These are phyloP conservation scores for Drosophila mayaguana DNA, from an alignment of 2,888 invertebrate species.

Conservation along the genomic window DNA sequence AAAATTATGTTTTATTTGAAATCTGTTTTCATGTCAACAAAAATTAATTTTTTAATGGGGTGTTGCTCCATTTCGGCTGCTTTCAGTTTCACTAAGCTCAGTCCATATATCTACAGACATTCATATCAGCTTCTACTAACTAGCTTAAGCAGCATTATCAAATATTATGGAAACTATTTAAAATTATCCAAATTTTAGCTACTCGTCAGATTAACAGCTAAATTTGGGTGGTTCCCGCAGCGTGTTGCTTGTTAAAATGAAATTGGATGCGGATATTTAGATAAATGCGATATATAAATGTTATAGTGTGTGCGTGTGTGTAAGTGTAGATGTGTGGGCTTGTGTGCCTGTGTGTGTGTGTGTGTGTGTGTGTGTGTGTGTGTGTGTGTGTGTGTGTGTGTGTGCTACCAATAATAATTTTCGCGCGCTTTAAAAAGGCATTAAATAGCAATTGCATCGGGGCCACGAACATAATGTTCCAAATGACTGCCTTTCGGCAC, in stretches of 20 bases:
- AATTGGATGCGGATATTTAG: neutral
- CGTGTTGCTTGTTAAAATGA: neutral
- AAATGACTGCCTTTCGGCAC: constrained; percentile 35
- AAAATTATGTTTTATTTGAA: too few relatives aligned
- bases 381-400: constrained; percentile 13
- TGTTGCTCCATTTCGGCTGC: too few relatives aligned
- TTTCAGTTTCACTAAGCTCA: too few relatives aligned
- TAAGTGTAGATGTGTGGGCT: too few relatives aligned
- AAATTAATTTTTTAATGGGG: too few relatives aligned
- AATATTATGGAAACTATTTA: too few relatives aligned
- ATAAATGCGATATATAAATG: neutral
- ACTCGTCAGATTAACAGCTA: neutral
- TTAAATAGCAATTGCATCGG: constrained; percentile 60
- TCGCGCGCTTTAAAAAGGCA: constrained; percentile 59
- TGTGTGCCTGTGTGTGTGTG: neutral
- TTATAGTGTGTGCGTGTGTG: neutral
- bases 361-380: neutral
- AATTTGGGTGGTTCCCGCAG: neutral
- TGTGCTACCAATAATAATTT: constrained; percentile 37
- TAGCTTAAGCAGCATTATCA: neutral
- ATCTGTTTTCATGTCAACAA: too few relatives aligned
- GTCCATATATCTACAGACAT: too few relatives aligned
- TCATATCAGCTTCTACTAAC: neutral
- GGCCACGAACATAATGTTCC: constrained; percentile 16
- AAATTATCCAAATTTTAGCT: neutral